Evolutionary conservation across 2,113 vertebrate species (phyloP).

Genomic region (Triplophysa siluroides): DNA sequence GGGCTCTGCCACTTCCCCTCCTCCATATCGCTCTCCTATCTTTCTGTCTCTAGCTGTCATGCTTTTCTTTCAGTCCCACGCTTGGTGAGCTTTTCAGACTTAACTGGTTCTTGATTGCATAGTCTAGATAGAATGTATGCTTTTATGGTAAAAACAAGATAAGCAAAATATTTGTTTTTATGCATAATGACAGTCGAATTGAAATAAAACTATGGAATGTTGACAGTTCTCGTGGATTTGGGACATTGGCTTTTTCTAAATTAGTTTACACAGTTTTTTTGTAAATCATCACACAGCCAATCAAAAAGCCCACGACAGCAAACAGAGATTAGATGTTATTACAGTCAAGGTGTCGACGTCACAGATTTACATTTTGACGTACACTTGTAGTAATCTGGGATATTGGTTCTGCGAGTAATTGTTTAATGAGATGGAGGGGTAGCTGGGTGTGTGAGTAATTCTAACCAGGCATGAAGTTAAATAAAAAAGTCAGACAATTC

Average conservation of each 20-base stretch:
- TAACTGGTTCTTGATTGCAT: not conserved
- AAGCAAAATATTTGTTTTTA: not conserved
- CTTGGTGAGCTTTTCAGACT: not conserved
- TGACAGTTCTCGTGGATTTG: not conserved
- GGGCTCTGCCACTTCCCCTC: constrained; percentile 18
- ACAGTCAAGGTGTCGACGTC: constrained; percentile 13
- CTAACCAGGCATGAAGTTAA: constrained; percentile 2
- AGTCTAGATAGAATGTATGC: not conserved
- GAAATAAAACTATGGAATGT: not conserved
- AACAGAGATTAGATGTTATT: constrained; percentile 34
- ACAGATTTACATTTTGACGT: constrained; percentile 40
- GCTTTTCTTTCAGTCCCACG: not conserved
- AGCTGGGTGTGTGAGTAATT: constrained; percentile 3
- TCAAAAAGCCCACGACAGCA: not conserved
- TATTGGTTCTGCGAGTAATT: not conserved
- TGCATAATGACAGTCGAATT: not conserved
- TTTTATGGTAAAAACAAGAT: not conserved
- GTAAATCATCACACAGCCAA: not conserved
- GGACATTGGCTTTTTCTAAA: not conserved
- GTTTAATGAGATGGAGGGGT: constrained; percentile 38
- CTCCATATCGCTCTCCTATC: not conserved
- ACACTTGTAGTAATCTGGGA: constrained; percentile 44
- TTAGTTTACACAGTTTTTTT: not conserved
- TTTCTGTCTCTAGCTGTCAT: not conserved
- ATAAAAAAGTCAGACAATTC: not conserved